These are phyloP conservation scores for Bombycilla garrulus DNA, from an alignment of 2,113 vertebrate species.

Conservation along the genomic window DNA sequence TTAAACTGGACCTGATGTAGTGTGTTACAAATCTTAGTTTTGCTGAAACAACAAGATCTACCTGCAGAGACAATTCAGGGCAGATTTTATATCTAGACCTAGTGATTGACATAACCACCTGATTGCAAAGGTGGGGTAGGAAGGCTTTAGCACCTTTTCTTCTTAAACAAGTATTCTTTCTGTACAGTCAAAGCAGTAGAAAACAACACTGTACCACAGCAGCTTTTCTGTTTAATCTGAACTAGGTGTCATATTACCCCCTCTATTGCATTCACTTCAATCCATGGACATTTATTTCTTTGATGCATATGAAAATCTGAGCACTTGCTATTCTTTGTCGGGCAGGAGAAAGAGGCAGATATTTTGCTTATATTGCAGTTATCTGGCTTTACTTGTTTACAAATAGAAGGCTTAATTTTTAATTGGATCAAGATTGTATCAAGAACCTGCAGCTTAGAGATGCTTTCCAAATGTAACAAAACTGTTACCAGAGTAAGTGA, in stretches of 20 bases:
- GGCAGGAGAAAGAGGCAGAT: constrained; percentile 31
- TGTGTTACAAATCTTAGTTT: background rate
- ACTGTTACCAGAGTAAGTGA: background rate
- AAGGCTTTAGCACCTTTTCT: background rate
- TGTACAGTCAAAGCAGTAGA: background rate
- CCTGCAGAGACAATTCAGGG: background rate
- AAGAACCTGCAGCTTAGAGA: background rate
- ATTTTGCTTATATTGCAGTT: constrained; percentile 40
- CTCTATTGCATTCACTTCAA: background rate
- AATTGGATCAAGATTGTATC: background rate
- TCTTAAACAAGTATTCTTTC: background rate
- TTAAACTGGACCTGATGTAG: background rate
- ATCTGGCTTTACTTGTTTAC: background rate
- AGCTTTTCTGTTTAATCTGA: constrained; percentile 50
- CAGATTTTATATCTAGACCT: background rate
- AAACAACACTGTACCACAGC: background rate
- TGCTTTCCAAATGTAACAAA: background rate
- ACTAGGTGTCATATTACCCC: constrained; percentile 7
- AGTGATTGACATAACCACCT: background rate
- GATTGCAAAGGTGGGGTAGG: background rate
- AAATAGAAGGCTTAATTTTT: background rate
- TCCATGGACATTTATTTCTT: background rate
- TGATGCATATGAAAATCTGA: background rate
- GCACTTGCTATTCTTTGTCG: background rate
- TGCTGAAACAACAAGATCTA: background rate